Percentiles rank a stretch among this genome's conserved stretches.
phyloP scores from a whole-genome alignment of 2,797 vertebrate species.

The Gouania willdenowi region DNA sequence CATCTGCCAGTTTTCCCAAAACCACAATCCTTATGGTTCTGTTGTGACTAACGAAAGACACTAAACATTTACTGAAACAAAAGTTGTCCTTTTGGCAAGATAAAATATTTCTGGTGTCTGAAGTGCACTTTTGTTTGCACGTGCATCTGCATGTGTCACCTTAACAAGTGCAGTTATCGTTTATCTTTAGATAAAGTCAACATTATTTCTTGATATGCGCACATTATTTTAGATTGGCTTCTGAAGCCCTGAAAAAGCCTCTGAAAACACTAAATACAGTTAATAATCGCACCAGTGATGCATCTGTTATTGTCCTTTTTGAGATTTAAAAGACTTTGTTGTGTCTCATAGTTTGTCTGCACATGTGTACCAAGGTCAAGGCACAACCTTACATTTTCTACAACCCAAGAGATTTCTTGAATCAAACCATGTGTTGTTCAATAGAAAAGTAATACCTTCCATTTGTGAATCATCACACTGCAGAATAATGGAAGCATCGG shows the following conservation, averaged over 20 bases:
- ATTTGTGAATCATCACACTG: constrained; percentile 43
- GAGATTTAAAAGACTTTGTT: background rate
- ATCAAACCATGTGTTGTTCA: constrained; percentile 22
- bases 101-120: constrained; percentile 26
- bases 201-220: constrained; percentile 32
- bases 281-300: background rate
- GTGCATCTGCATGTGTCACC: constrained; percentile 31
- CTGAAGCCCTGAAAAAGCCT: constrained; percentile 11
- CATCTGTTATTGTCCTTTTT: constrained; percentile 2
- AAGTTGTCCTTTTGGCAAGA: constrained; percentile 24
- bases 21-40: too few species aligned
- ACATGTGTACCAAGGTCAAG: constrained; percentile 14
- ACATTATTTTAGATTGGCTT: constrained; percentile 21
- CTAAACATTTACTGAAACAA: too few species aligned
- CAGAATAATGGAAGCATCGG: constrained; percentile 35
- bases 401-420: constrained; percentile 17
- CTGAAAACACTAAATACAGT: background rate
- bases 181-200: constrained; percentile 22
- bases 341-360: background rate
- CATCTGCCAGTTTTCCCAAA: too few species aligned
- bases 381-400: background rate
- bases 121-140: constrained; percentile 27
- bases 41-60: too few species aligned
- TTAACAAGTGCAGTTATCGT: constrained; percentile 22
- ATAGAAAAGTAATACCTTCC: constrained; percentile 28